Base-by-base conservation (phyloP, 1,140 invertebrate species). In the Psilanteris sp. region DNA sequence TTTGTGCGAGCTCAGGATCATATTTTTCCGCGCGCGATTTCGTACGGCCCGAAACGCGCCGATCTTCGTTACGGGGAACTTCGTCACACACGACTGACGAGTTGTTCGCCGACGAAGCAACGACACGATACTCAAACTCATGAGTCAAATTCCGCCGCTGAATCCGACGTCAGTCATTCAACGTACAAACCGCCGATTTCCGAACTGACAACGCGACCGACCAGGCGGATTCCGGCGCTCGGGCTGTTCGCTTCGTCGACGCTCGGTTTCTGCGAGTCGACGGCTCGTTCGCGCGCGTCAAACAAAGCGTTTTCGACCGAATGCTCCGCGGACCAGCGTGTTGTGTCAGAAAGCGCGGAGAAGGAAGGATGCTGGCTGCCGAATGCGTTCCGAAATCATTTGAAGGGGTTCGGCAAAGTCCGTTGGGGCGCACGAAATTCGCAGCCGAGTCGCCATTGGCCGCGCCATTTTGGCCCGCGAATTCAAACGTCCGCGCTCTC, bases 81-180 rank as follows among this genome's bases (percentile, higher is more conserved):
- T 64, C 39, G 37, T 44, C 24, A 34, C 13, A 26, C 11, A 37
- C 34, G 43, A 66, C 50, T 68, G 36, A 29, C 10, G 20, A 32
- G 62, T 62, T 46, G 72, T 68, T 54, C 52, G 68, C 29, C 55
- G 46, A 52, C 46, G 55, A 54, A 71, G 61, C 66, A 54, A 34
- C 54, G 66, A 66, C 29, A 36, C 59, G 26, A 44, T 48, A 37
- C 62, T 68, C 39, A 72, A 29, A 73, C 59, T 73, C 73, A 77
- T 79, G 77, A 59, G 64, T 50, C 54, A 46, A 59, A 57, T 54
- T 20, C 16, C 22, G 55, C 18, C 5, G 27, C 10, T 13, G 15
- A 29, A n/a, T 31, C 2, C n/a, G 8, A 39, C 15, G 18, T 39
- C 36, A 50, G 8, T 29, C 44, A 7, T 13, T 0, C 6, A 26